phyloP scores from a whole-genome alignment of 2,797 vertebrate species.

The Crocidura indochinensis region DNA sequence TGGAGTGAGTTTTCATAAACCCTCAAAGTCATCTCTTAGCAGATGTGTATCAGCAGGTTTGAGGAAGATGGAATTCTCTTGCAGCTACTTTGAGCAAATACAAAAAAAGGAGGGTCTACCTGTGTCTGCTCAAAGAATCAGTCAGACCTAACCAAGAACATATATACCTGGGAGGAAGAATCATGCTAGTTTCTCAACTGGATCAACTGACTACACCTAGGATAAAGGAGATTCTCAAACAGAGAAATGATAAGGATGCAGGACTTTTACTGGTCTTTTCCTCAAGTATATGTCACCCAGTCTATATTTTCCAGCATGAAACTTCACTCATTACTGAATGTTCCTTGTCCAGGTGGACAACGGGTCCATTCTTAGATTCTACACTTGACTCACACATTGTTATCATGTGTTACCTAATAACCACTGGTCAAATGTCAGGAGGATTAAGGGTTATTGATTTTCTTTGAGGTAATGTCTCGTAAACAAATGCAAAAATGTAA shows the following conservation, averaged over 20 bases:
- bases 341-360: fast-evolving
- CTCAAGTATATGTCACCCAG: neutral
- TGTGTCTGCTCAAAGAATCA: neutral
- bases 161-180: neutral
- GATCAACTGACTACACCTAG: conserved; percentile 32
- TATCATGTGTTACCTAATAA: neutral
- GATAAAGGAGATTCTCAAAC: neutral
- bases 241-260: neutral
- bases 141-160: conserved; percentile 14
- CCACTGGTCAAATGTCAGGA: neutral
- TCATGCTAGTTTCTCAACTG: conserved; percentile 21
- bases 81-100: conserved; percentile 33
- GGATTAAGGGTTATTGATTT: neutral
- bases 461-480: conserved; percentile 3
- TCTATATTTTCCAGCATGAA: neutral
- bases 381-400: neutral
- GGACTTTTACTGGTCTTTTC: neutral
- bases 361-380: neutral
- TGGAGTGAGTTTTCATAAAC: neutral
- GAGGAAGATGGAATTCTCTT: conserved; percentile 10
- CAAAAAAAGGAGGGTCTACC: neutral
- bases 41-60: conserved; percentile 8
- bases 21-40: neutral
- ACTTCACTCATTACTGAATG: neutral
- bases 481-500: too few species aligned